Percentiles rank a stretch among this genome's conserved stretches.
Evolutionary conservation across 2,113 vertebrate genomes (phyloP).

Genomic region (Phasianus colchicus): DNA sequence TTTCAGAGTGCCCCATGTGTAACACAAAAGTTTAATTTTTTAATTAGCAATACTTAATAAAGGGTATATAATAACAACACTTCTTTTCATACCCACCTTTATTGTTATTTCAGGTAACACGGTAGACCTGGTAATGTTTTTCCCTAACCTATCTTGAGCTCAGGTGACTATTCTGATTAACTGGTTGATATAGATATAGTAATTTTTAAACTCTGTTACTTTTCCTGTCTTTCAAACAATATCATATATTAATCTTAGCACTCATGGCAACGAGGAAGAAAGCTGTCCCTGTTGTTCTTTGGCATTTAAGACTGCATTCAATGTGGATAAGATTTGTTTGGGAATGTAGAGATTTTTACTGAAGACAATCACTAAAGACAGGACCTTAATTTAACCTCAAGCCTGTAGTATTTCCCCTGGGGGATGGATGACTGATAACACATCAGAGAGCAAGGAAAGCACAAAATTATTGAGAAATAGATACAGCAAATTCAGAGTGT

Average conservation of each 20-base stretch:
- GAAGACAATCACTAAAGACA: conserved; percentile 75
- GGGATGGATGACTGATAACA: conserved; percentile 74
- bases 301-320: conserved; percentile 34
- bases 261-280: conserved; percentile 27
- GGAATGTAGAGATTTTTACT: conserved; percentile 49
- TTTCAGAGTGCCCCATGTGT: not conserved
- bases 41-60: not conserved
- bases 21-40: not conserved
- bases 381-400: conserved; percentile 79
- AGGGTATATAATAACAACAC: not conserved
- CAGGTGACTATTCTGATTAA: conserved; percentile 31
- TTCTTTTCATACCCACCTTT: not conserved
- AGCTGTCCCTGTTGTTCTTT: conserved; percentile 27
- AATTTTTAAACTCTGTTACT: conserved; percentile 48
- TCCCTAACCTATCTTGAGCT: not conserved
- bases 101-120: not conserved
- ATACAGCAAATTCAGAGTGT: conserved; percentile 36
- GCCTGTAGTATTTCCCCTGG: conserved; percentile 71
- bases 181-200: conserved; percentile 41
- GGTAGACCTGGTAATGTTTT: not conserved
- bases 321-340: conserved; percentile 75
- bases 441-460: conserved; percentile 58
- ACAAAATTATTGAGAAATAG: conserved; percentile 76
- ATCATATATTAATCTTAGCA: conserved; percentile 32
- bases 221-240: conserved; percentile 43